A percentile compares a stretch with the other conserved stretches of the same genome.
Evolutionary conservation across 2,113 vertebrate genomes (phyloP).

Genomic region (Brachypodius melanocephalos): DNA sequence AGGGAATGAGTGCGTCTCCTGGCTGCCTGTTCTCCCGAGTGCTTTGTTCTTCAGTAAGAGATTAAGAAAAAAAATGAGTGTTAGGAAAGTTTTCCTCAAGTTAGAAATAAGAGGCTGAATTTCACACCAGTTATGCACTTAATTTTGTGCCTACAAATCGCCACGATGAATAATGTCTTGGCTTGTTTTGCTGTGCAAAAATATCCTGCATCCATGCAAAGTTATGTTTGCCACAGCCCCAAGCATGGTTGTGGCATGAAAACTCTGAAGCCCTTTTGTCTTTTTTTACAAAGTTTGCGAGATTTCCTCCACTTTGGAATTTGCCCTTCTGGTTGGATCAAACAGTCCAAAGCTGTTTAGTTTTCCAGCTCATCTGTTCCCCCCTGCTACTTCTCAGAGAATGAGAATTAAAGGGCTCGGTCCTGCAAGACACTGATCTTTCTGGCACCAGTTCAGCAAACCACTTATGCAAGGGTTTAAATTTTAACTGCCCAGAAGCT

Average conservation of each 20-base stretch:
- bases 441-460: background rate
- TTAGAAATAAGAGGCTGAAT: background rate
- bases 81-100: background rate
- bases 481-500: background rate
- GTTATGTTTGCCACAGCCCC: background rate
- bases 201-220: background rate
- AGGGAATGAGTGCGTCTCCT: background rate
- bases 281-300: background rate
- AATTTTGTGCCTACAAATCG: background rate
- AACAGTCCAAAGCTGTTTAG: background rate
- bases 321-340: background rate
- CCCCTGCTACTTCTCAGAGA: background rate
- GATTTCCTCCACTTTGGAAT: background rate
- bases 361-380: background rate
- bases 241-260: background rate
- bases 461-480: conserved; percentile 12
- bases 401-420: background rate
- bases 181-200: background rate
- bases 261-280: background rate
- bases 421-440: conserved; percentile 5
- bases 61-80: background rate
- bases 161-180: background rate
- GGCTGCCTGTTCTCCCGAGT: background rate
- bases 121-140: background rate
- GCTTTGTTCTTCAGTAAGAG: background rate